Percentiles rank a stretch among this genome's conserved stretches.
These are phyloP conservation scores for Rhingia rostrata DNA, from an alignment of 2,888 invertebrate species.

Conservation along the genomic window DNA sequence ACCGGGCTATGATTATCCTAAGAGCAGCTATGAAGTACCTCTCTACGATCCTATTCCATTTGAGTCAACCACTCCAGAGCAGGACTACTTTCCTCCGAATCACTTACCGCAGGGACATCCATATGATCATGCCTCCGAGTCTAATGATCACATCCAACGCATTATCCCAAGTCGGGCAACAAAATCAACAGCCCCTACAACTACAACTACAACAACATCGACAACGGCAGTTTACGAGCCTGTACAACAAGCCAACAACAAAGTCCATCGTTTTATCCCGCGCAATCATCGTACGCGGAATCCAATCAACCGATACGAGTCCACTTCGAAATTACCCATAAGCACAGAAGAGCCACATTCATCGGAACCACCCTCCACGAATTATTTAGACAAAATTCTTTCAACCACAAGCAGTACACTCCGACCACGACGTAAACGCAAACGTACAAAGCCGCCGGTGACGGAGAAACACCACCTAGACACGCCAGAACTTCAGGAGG, in stretches of 20 bases:
- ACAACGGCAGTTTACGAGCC: constrained; percentile 32
- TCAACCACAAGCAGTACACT: constrained; percentile 38
- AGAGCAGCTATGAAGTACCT: constrained; percentile 82
- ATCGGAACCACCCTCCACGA: constrained; percentile 45
- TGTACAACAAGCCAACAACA: constrained; percentile 40
- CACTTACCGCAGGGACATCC: neutral
- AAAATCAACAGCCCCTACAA: too few relatives aligned
- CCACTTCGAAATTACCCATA: constrained; percentile 33
- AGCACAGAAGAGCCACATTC: constrained; percentile 58
- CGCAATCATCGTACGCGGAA: constrained; percentile 32
- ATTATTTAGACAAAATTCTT: constrained; percentile 67
- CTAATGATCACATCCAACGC: constrained; percentile 42
- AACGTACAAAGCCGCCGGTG: constrained; percentile 75
- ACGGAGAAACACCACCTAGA: constrained; percentile 79
- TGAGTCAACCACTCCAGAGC: constrained; percentile 78
- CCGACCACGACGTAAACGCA: constrained; percentile 76
- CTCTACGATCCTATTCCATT: constrained; percentile 81
- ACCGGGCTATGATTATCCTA: constrained; percentile 80
- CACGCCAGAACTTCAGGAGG: constrained; percentile 80
- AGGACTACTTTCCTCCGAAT: constrained; percentile 69
- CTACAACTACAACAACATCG: neutral
- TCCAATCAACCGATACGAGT: constrained; percentile 13
- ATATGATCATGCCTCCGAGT: constrained; percentile 53
- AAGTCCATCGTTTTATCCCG: constrained; percentile 43
- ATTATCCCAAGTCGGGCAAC: constrained; percentile 5